Base-by-base conservation (phyloP, 2,888 invertebrate species). In the Cosmia pyralina region DNA sequence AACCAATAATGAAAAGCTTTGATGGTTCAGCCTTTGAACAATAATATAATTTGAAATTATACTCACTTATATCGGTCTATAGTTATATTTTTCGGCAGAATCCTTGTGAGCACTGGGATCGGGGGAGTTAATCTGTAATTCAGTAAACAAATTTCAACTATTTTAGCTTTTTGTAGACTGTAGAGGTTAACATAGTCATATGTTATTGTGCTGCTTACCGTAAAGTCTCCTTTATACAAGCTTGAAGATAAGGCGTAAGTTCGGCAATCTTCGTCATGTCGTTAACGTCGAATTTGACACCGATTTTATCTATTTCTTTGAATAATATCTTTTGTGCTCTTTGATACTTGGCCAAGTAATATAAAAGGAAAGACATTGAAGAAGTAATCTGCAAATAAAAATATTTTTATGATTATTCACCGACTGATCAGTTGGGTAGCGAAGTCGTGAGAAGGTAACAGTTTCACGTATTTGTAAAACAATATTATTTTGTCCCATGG, bases 311-410 rank as follows among this genome's bases (percentile, higher is more conserved):
- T 38, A 97, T 93, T 94, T 98, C 98, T n/a, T 97, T 94, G 80
- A 96, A 96, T 0, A 98, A 92, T 72, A 93, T 93, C 69, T 96
- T 96, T 90, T 98, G 98, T 11, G 95, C 95, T 73, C 96, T 95
- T 59, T 97, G 97, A 89, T 97, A 96, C 82, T 96, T 97, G 0
- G 98, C 97, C 84, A 98, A 91, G 86, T 97, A 96, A 88, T 98
- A 98, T 71, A 98, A 84, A 46, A 97, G 87, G 87, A 97, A 97
- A 0, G 97, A 96, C 87, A 97, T 96, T 2, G 97, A 96, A 77
- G 97, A 97, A 0, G 97, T 94, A 10, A 97, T 96, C 97, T 97
- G 86, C 19, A 93, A 90, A 74, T 4, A 38, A 58, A 55, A 52
- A 44, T 64, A n/a, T 46, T 52, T 52, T 10, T 44, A 34, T 13